phyloP scores from a whole-genome alignment of 2,797 vertebrate genomes.

The Peromyscus attwateri region DNA sequence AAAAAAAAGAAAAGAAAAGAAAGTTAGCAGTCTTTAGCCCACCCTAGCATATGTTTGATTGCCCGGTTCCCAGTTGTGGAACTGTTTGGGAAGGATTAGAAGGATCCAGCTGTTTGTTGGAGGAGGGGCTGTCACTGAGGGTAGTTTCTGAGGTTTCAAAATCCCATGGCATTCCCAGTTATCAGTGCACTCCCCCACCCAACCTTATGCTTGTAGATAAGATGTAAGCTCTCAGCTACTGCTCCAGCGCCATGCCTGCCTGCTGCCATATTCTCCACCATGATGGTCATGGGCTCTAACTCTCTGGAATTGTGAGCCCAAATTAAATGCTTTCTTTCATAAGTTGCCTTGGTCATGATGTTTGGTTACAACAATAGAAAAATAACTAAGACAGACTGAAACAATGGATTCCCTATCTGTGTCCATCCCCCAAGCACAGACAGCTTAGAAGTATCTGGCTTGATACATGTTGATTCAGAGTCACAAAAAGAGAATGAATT shows the following conservation, averaged over 20 bases:
- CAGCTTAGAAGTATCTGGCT: background rate
- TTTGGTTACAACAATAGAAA: background rate
- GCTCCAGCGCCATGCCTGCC: background rate
- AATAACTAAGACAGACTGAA: background rate
- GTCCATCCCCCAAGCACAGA: background rate
- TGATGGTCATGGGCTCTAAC: background rate
- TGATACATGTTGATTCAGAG: fast-evolving
- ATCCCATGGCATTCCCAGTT: background rate
- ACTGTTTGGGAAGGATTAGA: background rate
- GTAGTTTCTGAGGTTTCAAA: background rate
- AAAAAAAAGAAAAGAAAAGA: background rate
- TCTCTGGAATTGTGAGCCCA: background rate
- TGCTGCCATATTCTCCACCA: background rate
- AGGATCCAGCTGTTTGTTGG: background rate
- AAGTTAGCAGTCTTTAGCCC: background rate
- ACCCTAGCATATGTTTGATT: background rate
- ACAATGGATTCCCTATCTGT: background rate
- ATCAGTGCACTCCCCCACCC: background rate
- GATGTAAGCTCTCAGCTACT: background rate
- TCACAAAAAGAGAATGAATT: background rate
- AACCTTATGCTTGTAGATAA: background rate
- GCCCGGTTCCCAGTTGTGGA: background rate
- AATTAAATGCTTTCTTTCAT: background rate
- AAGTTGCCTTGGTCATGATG: background rate
- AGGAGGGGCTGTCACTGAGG: background rate